Percentiles rank a stretch among this genome's conserved stretches.
These are phyloP conservation scores for Drosophila pegasa DNA, from an alignment of 2,888 invertebrate species.

Conservation along the genomic window DNA sequence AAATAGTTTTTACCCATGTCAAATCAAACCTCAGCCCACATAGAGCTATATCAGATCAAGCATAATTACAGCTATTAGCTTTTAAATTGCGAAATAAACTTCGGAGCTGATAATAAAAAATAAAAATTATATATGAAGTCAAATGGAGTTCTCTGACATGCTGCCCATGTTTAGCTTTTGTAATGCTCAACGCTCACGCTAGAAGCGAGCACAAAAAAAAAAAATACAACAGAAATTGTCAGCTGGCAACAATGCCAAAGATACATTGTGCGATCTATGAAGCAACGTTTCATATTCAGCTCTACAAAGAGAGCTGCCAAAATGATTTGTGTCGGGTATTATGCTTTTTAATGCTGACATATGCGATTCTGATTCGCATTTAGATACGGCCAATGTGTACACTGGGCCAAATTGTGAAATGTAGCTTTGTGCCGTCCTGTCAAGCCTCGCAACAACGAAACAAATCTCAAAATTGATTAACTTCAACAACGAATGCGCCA, in stretches of 20 bases:
- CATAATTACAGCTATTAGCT: constrained; percentile 51
- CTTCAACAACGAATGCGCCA: constrained; percentile 27
- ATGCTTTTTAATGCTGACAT: constrained; percentile 63
- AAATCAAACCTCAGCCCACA: constrained; percentile 4
- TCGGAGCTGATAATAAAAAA: constrained; percentile 26
- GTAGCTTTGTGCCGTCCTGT: constrained; percentile 18
- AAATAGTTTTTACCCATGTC: no score
- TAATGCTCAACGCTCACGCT: constrained; percentile 55
- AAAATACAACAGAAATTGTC: constrained; percentile 1
- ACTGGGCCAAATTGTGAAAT: constrained; percentile 23
- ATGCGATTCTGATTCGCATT: constrained; percentile 52
- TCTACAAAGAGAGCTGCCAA: constrained; percentile 37
- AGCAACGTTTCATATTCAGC: constrained; percentile 32
- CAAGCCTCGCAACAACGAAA: constrained; percentile 44
- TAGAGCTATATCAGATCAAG: constrained; percentile 22
- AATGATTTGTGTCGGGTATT: constrained; percentile 49
- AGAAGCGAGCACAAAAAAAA: constrained; percentile 7
- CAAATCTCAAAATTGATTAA: constrained; percentile 58
- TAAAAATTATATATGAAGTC: constrained; percentile 16
- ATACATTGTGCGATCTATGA: constrained; percentile 22
- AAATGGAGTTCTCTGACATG: constrained; percentile 26
- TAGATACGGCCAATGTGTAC: constrained; percentile 7
- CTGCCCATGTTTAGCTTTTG: constrained; percentile 24
- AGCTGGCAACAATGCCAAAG: constrained; percentile 18
- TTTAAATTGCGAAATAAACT: constrained; percentile 55